Conservation (phyloP, 2,113 vertebrate genomes). For the Hippocampus abdominalis region DNA sequence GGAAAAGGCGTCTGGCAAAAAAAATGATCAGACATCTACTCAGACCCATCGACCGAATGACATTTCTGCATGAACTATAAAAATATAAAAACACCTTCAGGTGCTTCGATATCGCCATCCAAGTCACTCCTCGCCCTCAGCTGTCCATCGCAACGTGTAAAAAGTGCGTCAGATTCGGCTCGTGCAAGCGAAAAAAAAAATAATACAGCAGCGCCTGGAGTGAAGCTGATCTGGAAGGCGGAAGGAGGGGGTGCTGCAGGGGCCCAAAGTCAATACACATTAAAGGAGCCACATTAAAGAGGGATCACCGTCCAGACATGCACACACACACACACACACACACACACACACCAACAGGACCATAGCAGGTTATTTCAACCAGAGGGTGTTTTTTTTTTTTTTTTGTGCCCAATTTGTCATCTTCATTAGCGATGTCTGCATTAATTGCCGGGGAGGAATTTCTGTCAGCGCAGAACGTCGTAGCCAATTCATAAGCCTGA, state of each 20-base stretch:
- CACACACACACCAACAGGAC: slow-evolving; percentile 15
- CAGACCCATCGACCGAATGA: not conserved
- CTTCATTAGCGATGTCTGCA: slow-evolving; percentile 6
- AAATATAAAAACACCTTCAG: no score
- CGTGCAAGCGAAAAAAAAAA: slow-evolving; percentile 26
- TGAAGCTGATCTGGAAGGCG: not conserved
- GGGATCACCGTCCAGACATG: slow-evolving; percentile 43
- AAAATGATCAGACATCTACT: not conserved
- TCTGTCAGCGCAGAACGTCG: slow-evolving; percentile 12
- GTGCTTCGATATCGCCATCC: not conserved
- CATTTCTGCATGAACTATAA: not conserved
- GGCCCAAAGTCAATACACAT: slow-evolving; percentile 27
- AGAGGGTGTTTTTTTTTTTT: slow-evolving; percentile 25
- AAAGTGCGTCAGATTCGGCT: slow-evolving; percentile 38
- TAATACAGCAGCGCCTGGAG: slow-evolving; percentile 31
- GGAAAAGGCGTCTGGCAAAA: not conserved
- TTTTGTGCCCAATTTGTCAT: slow-evolving; percentile 18
- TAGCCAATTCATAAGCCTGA: slow-evolving; percentile 12
- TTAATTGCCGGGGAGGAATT: slow-evolving; percentile 19
- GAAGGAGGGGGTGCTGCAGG: not conserved
- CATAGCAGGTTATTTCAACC: slow-evolving; percentile 44
- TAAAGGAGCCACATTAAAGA: slow-evolving; percentile 43
- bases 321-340: slow-evolving; percentile 16
- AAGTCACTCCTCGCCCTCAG: slow-evolving; percentile 30
- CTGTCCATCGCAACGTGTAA: slow-evolving; percentile 39